A percentile compares a stretch with the other conserved stretches of the same genome.
Evolutionary conservation across 1,140 invertebrate species (phyloP).

Genomic region (Papilio aristodemus): DNA sequence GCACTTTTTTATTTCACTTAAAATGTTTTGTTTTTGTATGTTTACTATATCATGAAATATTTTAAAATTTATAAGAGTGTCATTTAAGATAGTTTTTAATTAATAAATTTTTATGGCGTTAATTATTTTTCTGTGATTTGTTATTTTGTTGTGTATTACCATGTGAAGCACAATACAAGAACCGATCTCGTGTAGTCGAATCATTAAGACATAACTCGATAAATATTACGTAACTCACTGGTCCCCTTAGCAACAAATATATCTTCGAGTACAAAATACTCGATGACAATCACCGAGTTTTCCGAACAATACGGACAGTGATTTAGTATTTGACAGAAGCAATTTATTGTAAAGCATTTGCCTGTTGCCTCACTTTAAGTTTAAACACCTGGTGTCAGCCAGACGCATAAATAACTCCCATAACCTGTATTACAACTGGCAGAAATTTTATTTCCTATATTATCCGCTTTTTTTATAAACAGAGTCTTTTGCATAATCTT

Average conservation of each 20-base stretch:
- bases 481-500: not conserved
- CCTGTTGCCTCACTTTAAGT: conserved; percentile 23
- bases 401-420: conserved; percentile 7
- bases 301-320: conserved; percentile 17
- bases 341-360: conserved; percentile 29
- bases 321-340: conserved; percentile 28
- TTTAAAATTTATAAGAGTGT: too few relatives aligned
- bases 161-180: too few relatives aligned
- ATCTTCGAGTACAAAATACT: conserved; percentile 8
- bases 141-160: too few relatives aligned
- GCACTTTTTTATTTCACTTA: not conserved
- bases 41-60: too few relatives aligned
- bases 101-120: too few relatives aligned
- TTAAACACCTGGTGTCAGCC: conserved; percentile 25
- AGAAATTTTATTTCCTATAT: not conserved
- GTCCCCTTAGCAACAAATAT: not conserved
- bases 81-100: too few relatives aligned
- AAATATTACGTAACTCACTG: not conserved
- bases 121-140: too few relatives aligned
- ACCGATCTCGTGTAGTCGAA: too few relatives aligned
- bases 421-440: conserved; percentile 5
- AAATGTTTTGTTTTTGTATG: not conserved
- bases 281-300: conserved; percentile 23
- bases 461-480: not conserved
- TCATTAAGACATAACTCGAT: too few relatives aligned